These are phyloP conservation scores for Anas bernieri DNA, from an alignment of 2,797 vertebrate species.

Conservation along the genomic window DNA sequence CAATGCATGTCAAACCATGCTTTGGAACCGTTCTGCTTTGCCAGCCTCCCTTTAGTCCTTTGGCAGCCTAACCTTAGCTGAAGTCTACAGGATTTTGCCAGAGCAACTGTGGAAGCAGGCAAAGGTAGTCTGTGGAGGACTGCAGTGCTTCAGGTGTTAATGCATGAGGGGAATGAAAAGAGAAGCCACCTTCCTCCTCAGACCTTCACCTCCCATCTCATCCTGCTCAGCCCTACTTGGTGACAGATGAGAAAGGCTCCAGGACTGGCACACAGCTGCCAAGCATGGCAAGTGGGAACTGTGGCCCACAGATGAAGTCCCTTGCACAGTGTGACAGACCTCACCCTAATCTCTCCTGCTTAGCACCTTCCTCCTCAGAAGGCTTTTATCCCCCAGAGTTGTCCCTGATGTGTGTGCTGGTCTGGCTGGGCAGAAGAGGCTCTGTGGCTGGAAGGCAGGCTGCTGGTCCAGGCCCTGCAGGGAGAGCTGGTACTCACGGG, in stretches of 20 bases:
- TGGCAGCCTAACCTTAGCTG: not conserved
- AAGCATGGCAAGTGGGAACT: not conserved
- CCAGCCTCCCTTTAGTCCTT: not conserved
- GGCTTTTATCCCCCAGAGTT: not conserved
- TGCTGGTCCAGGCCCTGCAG: not conserved
- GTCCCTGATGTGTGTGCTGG: accelerated
- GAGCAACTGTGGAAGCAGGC: not conserved
- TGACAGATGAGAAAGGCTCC: not conserved
- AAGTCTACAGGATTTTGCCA: too few relatives aligned
- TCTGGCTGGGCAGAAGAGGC: not conserved
- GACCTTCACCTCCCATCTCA: not conserved
- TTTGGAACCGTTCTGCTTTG: not conserved
- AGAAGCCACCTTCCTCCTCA: not conserved
- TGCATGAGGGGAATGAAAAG: not conserved
- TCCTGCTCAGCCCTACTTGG: not conserved
- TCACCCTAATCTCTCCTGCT: not conserved
- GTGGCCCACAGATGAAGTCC: not conserved
- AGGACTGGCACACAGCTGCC: not conserved
- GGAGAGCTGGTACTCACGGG: slow-evolving; percentile 82
- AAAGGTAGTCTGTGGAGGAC: not conserved
- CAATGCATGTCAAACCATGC: not conserved
- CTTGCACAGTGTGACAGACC: not conserved
- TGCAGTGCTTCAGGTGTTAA: not conserved
- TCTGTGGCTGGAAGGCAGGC: not conserved
- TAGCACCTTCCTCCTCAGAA: not conserved